These are phyloP conservation scores for Drosophila erecta DNA, from an alignment of 1,140 invertebrate species.

Conservation along the genomic window DNA sequence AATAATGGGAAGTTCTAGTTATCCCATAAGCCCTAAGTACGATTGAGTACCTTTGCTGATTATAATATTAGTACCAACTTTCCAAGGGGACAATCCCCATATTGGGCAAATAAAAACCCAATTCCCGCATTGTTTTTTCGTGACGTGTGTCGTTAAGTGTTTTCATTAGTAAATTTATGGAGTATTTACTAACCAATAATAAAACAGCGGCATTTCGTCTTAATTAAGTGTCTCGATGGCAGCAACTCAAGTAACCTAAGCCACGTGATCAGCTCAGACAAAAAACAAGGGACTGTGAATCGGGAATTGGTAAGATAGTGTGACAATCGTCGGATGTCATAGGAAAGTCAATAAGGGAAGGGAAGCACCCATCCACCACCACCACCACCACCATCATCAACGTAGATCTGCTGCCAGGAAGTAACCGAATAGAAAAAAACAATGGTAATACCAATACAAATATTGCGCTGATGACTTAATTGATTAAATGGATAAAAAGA, in stretches of 20 bases:
- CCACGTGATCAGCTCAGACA: slow-evolving; percentile 59
- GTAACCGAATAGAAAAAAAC: slow-evolving; percentile 21
- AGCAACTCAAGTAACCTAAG: slow-evolving; percentile 33
- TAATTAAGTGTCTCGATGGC: slow-evolving; percentile 42
- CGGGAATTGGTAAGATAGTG: slow-evolving; percentile 57
- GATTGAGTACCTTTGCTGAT: slow-evolving; percentile 20
- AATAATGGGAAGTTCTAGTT: not conserved
- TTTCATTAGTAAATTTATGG: slow-evolving; percentile 50
- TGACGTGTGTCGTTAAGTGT: slow-evolving; percentile 52
- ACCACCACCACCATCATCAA: slow-evolving; percentile 12
- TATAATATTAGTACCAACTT: slow-evolving; percentile 7
- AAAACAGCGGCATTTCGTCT: slow-evolving; percentile 50
- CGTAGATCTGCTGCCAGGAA: slow-evolving; percentile 4
- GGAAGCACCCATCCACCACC: slow-evolving; percentile 8
- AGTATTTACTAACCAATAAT: slow-evolving; percentile 48
- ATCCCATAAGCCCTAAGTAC: slow-evolving; percentile 6
- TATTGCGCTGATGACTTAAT: slow-evolving; percentile 61
- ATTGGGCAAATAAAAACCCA: slow-evolving; percentile 43
- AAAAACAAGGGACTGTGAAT: slow-evolving; percentile 71
- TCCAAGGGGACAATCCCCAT: not conserved
- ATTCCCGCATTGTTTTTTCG: slow-evolving; percentile 52
- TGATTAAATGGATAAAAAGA: slow-evolving; percentile 63
- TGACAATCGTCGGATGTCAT: slow-evolving; percentile 49
- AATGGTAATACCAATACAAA: slow-evolving; percentile 50
- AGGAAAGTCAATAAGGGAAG: slow-evolving; percentile 51